Evolutionary conservation across 2,888 invertebrate species (phyloP), one percentile per base, ranked within the genome.

Genomic region (Nomada goodeniana): DNA sequence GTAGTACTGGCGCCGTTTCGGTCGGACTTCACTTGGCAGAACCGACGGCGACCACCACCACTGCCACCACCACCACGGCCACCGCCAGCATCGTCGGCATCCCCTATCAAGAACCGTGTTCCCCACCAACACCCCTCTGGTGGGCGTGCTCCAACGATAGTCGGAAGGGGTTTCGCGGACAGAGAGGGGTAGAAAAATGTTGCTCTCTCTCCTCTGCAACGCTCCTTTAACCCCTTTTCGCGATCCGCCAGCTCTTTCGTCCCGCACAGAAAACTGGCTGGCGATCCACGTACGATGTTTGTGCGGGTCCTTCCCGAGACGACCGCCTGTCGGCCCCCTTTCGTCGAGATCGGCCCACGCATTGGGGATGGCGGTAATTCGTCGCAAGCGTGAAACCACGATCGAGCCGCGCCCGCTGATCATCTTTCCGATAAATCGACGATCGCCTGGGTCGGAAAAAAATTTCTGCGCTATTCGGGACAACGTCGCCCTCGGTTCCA

Each of bases 1-100:
- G 93, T 93, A 91, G 92, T 92, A 93, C 93, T 92, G 92, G 91
- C 92, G 92, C 90, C 90, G 92, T 91, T 91, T 90, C 92, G 91
- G 91, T 92, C 93, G 89, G 93, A 92, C 92, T 91, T 91, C 86
- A 88, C 89, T 90, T 89, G 89, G 91, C 90, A 90, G 90, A 86
- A 77, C 80, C 77, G 76, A 78, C 29, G 63, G 4, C 60, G 29
- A 60, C 83, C 77, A 70, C 80, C 85, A 83, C 84, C 86, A 69
- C 75, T 23, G 57, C 80, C 79, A 61, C 83, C 67, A 61, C 76
- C 80, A 60, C 83, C 83, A 23, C 71, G 61, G 15, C 57, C 75
- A 44, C 76, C 82, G 47, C 80, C 77, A 76, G 53, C 70, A 44
- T 65, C 83, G 59, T 65, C 64, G 20, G 29, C 76, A 44, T 73